Evolutionary conservation across 2,888 invertebrate genomes (phyloP).

Genomic region (Troglohyphantes excavatus): DNA sequence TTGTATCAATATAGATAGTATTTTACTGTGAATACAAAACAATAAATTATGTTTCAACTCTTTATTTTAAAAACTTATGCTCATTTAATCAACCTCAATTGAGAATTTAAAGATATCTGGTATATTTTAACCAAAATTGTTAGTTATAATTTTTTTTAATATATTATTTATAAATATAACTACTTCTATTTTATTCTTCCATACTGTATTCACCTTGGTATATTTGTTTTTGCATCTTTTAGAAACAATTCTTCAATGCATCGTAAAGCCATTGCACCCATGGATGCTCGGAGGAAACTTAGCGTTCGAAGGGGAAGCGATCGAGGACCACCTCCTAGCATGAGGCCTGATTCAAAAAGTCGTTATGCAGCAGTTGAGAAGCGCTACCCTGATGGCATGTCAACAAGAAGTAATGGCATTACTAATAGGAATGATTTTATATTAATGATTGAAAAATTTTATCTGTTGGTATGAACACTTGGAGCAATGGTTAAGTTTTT

Average conservation of each 20-base stretch:
- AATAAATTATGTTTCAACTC: no score
- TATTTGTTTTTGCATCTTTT: no score
- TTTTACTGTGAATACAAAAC: no score
- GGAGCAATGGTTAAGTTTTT: no score
- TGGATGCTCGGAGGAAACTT: slow-evolving; percentile 60
- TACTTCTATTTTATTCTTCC: neutral
- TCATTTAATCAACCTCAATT: no score
- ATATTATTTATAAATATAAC: neutral
- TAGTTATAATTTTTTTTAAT: neutral
- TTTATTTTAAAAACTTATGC: no score
- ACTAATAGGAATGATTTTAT: no score
- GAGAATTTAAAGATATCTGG: no score
- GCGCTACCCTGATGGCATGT: slow-evolving; percentile 38
- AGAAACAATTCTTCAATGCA: slow-evolving; percentile 58
- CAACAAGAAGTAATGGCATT: slow-evolving; percentile 54
- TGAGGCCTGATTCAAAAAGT: slow-evolving; percentile 33
- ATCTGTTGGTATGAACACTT: no score
- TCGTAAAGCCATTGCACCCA: slow-evolving; percentile 28
- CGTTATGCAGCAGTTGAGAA: slow-evolving; percentile 19
- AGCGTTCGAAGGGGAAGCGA: slow-evolving; percentile 33
- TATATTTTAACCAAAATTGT: neutral
- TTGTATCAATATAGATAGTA: no score
- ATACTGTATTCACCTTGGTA: neutral
- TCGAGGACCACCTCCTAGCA: neutral
- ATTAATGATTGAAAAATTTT: no score